Conservation (phyloP, 2,113 vertebrate species). For the Gopherus evgoodei region DNA sequence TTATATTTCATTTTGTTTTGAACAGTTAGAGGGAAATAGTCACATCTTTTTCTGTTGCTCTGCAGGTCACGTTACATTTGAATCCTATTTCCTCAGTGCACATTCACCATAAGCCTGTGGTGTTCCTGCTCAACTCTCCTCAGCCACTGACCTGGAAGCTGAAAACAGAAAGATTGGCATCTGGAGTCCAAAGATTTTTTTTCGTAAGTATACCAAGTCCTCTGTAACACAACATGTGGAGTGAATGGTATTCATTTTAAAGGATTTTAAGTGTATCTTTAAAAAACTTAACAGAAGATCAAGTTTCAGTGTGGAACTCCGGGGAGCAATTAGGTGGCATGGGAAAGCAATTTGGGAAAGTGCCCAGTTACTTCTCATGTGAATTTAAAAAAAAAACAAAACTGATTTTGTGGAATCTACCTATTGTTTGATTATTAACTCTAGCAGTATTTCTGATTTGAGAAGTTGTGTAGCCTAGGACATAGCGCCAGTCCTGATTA, state of each 20-base stretch:
- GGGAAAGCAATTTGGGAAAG: conserved; percentile 30
- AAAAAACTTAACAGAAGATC: conserved; percentile 30
- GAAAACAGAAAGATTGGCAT: conserved; percentile 89
- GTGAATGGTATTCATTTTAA: conserved; percentile 29
- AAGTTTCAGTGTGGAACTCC: conserved; percentile 41
- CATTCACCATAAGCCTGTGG: conserved; percentile 91
- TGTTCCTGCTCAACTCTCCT: conserved; percentile 93
- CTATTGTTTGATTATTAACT: background rate
- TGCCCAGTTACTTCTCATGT: background rate
- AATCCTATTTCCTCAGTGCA: conserved; percentile 92
- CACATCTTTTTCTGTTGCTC: conserved; percentile 39
- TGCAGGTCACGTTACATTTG: conserved; percentile 89
- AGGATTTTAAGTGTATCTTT: conserved; percentile 33
- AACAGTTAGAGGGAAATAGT: background rate
- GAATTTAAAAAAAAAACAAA: conserved; percentile 4
- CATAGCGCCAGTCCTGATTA: background rate
- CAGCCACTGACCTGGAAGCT: conserved; percentile 90
- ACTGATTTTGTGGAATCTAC: background rate
- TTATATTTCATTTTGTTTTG: background rate
- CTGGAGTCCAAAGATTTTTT: conserved; percentile 85
- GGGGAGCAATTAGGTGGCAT: conserved; percentile 36
- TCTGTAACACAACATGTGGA: background rate
- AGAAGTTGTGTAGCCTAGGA: background rate
- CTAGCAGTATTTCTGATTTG: background rate
- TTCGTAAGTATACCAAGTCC: conserved; percentile 85